Base-by-base conservation (phyloP, 2,888 invertebrate genomes). In the Raillietiella orientalis region DNA sequence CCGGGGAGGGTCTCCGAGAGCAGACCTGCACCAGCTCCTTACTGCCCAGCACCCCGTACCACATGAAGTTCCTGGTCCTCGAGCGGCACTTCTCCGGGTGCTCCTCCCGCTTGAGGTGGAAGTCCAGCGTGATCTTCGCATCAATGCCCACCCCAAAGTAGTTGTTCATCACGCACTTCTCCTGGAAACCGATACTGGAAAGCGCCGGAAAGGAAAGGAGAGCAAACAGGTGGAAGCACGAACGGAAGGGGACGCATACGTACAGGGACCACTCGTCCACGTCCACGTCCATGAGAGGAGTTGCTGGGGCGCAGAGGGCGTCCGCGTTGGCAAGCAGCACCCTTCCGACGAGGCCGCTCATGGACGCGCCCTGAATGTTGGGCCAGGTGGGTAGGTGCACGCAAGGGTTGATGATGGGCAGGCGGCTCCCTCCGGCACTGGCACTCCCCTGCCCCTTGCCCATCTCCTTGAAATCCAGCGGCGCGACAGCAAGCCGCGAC, bases 121-220 rank as follows among this genome's bases (percentile, higher is more conserved):
- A 93, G 43, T 90, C 90, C 23, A 90, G 50, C 0, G 84, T 74
- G 28, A 93, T 87, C 49, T 93, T 90, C 1, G 90, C 90, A 50
- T 93, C 90, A 32, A 93, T 74, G 2, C 90, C 90, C 39, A 93
- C 90, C 0, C 90, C 90, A 43, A 90, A 90, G 44, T 93, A 93
- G 45, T 93, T 93, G 49, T 90, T 93, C 90, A 93, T 90, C 2
- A 87, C 84, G 39, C 79, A 79, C 35, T 70, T 65, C 47, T 93
- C 90, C 38, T 70, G 70, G 45, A 52, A 56, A 14, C 77, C 77
- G 51, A 77, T 77, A 39, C 61, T 61, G 40, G 25, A 41, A 11
- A 6, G 5, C 5, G 8, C 6, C 6, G 5, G 13, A 8, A 11
- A 22, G 6, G 11, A n/a, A 6, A 8, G 11, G 22, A 6, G 5